Base-by-base conservation (phyloP, 37 sponge, comb jelly and placozoan genomes). In the Bolinopsis microptera region DNA sequence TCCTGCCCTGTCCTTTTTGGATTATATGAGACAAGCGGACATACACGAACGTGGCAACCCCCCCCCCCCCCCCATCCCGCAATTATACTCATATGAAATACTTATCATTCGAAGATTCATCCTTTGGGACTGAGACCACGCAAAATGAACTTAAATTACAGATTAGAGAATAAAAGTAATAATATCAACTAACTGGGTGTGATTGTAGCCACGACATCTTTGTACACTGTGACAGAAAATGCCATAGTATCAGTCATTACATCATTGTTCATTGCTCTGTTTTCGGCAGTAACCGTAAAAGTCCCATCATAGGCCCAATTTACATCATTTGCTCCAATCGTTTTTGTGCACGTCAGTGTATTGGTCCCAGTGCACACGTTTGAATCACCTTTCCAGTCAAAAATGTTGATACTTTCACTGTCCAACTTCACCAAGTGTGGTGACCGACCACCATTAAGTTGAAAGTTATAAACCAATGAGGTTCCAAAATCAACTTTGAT, bases 301-400 rank as follows among this genome's bases (percentile, higher is more conserved):
- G 2, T 34, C 21, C 80, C 80, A 34, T 77, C 80, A 77, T 77
- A 16, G 1, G 36, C 27, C 21, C 16, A 77, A 18, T 77, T 32
- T 34, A 32, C 80, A 5, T 35, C 37, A 18, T 34, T 16, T 1
- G 1, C 36, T 34, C 36, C 32, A 1, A 77, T 18, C 13, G 13
- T 13, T 48, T 48, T 48, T 34, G 80, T 32, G 35, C 80, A 77
- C 1, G 36, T 77, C 80, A 77, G 28, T 77, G 28, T 36, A 77
- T 77, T 77, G 2, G 80, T 77, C 36, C 80, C 80, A 33, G 80
- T 35, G 33, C 80, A 77, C 37, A 33, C 21, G 3, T 77, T 34
- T 8, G 61, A 48, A 48, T 48, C 61, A 18, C 13, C 61, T 13
- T 48, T 5, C 61, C 61, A 48, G 13, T 48, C 13, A 48, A 48